Percentiles rank a stretch among this genome's conserved stretches.
These are phyloP conservation scores for Clivina fossor DNA, from an alignment of 2,888 invertebrate species.

Conservation along the genomic window DNA sequence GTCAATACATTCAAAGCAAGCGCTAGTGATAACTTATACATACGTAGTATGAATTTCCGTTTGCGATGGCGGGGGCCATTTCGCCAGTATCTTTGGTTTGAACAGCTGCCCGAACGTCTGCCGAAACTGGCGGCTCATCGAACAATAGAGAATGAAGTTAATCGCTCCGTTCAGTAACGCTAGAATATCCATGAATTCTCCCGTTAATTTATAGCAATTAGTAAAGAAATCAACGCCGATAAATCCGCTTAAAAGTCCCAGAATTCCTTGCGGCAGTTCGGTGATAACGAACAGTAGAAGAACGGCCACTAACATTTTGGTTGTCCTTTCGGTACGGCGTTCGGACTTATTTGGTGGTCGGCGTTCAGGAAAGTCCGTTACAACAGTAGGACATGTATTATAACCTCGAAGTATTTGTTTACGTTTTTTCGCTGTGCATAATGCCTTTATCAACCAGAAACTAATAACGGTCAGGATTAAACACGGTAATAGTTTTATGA, in stretches of 20 bases:
- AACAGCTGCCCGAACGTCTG: slow-evolving; percentile 75
- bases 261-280: slow-evolving; percentile 74
- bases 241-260: slow-evolving; percentile 65
- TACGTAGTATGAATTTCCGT: slow-evolving; percentile 68
- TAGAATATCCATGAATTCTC: slow-evolving; percentile 86
- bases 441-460: slow-evolving; percentile 68
- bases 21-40: slow-evolving; percentile 58
- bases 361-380: slow-evolving; percentile 42
- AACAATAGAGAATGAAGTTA: slow-evolving; percentile 90
- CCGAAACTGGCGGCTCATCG: slow-evolving; percentile 92
- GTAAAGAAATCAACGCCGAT: slow-evolving; percentile 72
- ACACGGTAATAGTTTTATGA: slow-evolving; percentile 80
- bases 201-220: slow-evolving; percentile 77
- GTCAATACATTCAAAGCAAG: no score
- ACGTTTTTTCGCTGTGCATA: slow-evolving; percentile 74
- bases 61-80: slow-evolving; percentile 61
- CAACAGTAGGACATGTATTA: slow-evolving; percentile 57
- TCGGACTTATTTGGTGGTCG: slow-evolving; percentile 59
- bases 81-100: slow-evolving; percentile 63
- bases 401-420: slow-evolving; percentile 70
- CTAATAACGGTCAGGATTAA: slow-evolving; percentile 73
- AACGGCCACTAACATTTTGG: slow-evolving; percentile 85
- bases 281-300: slow-evolving; percentile 83
- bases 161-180: slow-evolving; percentile 90
- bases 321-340: slow-evolving; percentile 81